phyloP scores from a whole-genome alignment of 2,888 invertebrate genomes.

The Drosophila testacea region DNA sequence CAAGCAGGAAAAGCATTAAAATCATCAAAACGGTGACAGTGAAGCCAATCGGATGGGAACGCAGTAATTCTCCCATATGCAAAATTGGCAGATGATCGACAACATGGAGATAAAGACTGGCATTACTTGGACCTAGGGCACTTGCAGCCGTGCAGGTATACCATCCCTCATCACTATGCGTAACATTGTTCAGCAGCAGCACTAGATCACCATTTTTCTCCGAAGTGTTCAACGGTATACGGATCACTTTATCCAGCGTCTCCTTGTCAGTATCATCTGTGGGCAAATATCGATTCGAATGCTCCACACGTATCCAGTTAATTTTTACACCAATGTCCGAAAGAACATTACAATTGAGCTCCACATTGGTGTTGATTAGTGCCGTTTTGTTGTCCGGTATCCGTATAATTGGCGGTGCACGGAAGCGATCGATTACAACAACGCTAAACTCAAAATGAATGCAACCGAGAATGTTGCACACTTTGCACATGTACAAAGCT shows the following conservation, averaged over 20 bases:
- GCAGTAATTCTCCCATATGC: conserved; percentile 67
- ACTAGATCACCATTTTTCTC: conserved; percentile 86
- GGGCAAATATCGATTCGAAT: conserved; percentile 54
- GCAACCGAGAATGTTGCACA: conserved; percentile 93
- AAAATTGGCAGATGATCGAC: conserved; percentile 84
- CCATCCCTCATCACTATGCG: conserved; percentile 96
- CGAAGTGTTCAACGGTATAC: conserved; percentile 40
- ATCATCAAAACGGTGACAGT: conserved; percentile 87
- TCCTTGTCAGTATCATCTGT: conserved; percentile 11
- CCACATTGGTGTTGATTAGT: conserved; percentile 89
- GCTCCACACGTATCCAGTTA: conserved; percentile 89
- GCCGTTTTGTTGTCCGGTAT: conserved; percentile 94
- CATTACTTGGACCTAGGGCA: conserved; percentile 91
- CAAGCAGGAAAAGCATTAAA: conserved; percentile 86
- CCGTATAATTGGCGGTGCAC: conserved; percentile 93
- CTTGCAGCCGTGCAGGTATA: conserved; percentile 98
- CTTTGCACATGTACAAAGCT: conserved; percentile 94
- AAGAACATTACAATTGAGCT: conserved; percentile 92
- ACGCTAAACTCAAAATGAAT: conserved; percentile 90
- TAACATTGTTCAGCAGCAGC: conserved; percentile 93
- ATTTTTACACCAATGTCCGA: conserved; percentile 94
- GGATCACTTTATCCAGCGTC: conserved; percentile 1
- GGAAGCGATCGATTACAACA: conserved; percentile 91
- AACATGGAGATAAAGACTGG: conserved; percentile 94
- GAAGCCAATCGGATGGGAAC: conserved; percentile 87